phyloP scores from a whole-genome alignment of 2,888 invertebrate species.

The Zaprionus lineosus region DNA sequence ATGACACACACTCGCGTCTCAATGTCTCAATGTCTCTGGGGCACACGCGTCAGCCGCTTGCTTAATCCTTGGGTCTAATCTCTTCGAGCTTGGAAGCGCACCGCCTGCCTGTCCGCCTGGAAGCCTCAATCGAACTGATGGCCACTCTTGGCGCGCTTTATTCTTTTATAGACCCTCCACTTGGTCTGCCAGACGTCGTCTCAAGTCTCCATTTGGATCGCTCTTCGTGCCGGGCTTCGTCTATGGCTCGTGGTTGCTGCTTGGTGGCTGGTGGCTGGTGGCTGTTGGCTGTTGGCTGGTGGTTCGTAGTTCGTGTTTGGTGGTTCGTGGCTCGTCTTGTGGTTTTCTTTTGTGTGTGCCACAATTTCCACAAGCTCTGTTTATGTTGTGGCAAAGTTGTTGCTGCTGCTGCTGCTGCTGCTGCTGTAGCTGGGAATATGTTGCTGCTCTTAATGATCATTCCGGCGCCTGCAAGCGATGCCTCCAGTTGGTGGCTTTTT shows the following conservation, averaged over 20 bases:
- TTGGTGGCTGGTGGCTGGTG: slow-evolving; percentile 14
- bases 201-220: no score
- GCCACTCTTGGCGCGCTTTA: slow-evolving; percentile 77
- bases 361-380: slow-evolving; percentile 44
- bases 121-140: slow-evolving; percentile 85
- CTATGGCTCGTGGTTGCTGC: slow-evolving; percentile 28
- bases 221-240: no score
- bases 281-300: slow-evolving; percentile 7
- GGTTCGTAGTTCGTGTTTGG: slow-evolving; percentile 18
- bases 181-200: slow-evolving; percentile 45
- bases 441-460: slow-evolving; percentile 54
- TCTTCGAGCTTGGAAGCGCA: slow-evolving; percentile 37
- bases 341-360: slow-evolving; percentile 33
- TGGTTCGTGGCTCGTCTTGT: slow-evolving; percentile 26
- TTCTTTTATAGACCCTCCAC: slow-evolving; percentile 83
- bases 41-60: slow-evolving; percentile 19
- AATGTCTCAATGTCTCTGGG: slow-evolving; percentile 4
- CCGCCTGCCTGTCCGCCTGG: slow-evolving; percentile 73
- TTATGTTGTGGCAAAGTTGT: slow-evolving; percentile 23
- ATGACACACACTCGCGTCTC: slow-evolving; percentile 26
- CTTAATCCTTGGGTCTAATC: slow-evolving; percentile 34
- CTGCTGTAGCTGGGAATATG: slow-evolving; percentile 18
- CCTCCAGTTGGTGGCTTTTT: neutral
- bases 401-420: slow-evolving; percentile 14
- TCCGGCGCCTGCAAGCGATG: slow-evolving; percentile 19